Evolutionary conservation across 2,888 invertebrate genomes (phyloP), one percentile per base, ranked within the genome.

Genomic region (Dione vanillae): DNA sequence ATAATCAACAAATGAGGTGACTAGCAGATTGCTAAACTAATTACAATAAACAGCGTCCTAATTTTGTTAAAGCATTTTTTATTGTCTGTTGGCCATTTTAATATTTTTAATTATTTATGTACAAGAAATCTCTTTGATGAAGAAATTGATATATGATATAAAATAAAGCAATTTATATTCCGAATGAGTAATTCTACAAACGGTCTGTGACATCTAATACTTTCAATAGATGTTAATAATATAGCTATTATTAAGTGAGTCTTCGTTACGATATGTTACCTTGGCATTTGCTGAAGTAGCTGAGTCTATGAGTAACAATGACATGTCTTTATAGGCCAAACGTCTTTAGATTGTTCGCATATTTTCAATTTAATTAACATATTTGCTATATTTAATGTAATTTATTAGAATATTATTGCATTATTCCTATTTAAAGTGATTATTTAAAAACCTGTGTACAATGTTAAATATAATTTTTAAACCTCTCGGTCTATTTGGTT

Each of bases 251-350:
- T 52, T 58, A 27, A 62, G 40, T 59, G 27, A 67, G 67, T 54
- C 43, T 70, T 67, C 49, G 52, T 43, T 49, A 37, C 19, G 51
- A 51, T 56, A 62, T 64, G 52, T 72, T 56, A 65, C 73, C 73
- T 73, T 70, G 73, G 70, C 70, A 70, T 73, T 73, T 73, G 61
- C 65, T 56, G 59, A 20, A 43, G 49, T 65, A 52, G 67, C 35
- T 54, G 65, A 65, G 56, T 66, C 49, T 67, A 59, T 56, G 43
- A 45, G 20, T 41, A 58, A 70, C 67, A 72, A 72, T 67, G 62
- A 47, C 67, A 64, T 65, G 64, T 67, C 49, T 35, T 61, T 41
- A 72, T 65, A 65, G 59, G 70, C 52, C 59, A 69, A 41, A 52
- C 11, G 35, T 56, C 27, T 47, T 54, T 54, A 65, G 37, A 52